These are phyloP conservation scores for Busseola fusca DNA, from an alignment of 2,888 invertebrate species.

Conservation along the genomic window DNA sequence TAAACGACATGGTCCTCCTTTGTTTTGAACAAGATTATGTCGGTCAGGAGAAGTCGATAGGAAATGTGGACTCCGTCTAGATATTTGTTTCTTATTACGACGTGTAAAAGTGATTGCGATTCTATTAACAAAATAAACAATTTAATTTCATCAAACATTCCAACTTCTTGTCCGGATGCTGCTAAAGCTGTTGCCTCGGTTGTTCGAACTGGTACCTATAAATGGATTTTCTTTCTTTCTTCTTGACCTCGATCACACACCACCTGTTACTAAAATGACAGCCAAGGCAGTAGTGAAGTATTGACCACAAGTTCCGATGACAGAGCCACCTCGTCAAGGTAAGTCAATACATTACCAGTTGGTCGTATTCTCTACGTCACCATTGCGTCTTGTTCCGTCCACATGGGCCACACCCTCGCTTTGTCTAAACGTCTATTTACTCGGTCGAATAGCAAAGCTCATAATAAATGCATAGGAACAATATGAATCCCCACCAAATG, in stretches of 20 bases:
- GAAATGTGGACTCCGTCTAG: background rate
- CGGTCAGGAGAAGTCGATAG: background rate
- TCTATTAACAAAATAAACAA: background rate
- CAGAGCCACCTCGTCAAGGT: background rate
- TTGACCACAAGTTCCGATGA: too few species aligned
- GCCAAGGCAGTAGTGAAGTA: background rate
- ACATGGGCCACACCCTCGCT: conserved; percentile 39
- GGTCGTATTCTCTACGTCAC: conserved; percentile 35
- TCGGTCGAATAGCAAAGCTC: conserved; percentile 38
- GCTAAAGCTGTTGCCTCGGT: background rate
- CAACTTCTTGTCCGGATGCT: background rate
- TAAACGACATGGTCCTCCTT: background rate
- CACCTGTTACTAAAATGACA: background rate
- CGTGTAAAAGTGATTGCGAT: background rate
- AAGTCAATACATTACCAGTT: conserved; percentile 7
- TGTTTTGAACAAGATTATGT: background rate
- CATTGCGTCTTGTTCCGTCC: background rate
- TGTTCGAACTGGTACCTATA: background rate
- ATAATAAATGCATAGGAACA: conserved; percentile 54
- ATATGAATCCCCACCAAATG: conserved; percentile 51
- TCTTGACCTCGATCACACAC: background rate
- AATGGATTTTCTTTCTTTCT: background rate
- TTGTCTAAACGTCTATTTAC: conserved; percentile 27
- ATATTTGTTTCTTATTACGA: background rate
- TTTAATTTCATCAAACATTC: background rate